Conservation (phyloP, 2,888 invertebrate species). For the Zhengitettix transpicula region DNA sequence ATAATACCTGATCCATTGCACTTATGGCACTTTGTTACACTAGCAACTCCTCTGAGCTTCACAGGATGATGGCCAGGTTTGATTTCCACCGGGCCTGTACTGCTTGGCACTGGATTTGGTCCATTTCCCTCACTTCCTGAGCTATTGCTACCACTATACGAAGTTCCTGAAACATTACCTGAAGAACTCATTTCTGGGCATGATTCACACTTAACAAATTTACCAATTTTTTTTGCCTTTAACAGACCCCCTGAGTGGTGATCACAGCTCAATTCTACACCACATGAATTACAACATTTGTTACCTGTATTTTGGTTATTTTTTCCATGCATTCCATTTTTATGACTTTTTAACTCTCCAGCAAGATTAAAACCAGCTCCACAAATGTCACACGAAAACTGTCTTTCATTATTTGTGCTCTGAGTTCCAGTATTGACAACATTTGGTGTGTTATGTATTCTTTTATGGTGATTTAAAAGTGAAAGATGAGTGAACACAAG, state of each 20-base stretch:
- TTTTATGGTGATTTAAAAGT: constrained; percentile 70
- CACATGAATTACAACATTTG: constrained; percentile 18
- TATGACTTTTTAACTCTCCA: constrained; percentile 31
- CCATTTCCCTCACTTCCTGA: constrained; percentile 12
- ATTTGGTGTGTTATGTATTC: constrained; percentile 36
- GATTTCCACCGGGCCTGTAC: constrained; percentile 3
- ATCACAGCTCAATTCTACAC: constrained; percentile 18
- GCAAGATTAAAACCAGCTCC: constrained; percentile 29
- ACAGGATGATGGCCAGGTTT: constrained; percentile 55
- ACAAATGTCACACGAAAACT: constrained; percentile 31
- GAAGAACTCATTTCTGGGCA: constrained; percentile 14
- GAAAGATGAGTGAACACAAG: constrained; percentile 70
- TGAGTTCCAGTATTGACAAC: constrained; percentile 8
- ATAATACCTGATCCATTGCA: constrained; percentile 80
- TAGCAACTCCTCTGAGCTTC: constrained; percentile 64
- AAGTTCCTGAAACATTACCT: constrained; percentile 3
- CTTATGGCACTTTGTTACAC: constrained; percentile 75
- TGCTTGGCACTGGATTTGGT: constrained; percentile 10
- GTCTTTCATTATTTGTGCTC: constrained; percentile 17
- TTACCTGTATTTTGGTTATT: constrained; percentile 1
- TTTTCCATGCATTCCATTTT: constrained; percentile 27
- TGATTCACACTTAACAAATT: constrained; percentile 20
- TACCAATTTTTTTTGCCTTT: constrained; percentile 17
- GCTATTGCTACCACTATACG: constrained; percentile 7
- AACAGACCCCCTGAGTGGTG: constrained; percentile 12